A percentile compares a stretch with the other conserved stretches of the same genome.
Evolutionary conservation across 2,888 invertebrate genomes (phyloP).

Genomic region (Eutolmus rufibarbis): DNA sequence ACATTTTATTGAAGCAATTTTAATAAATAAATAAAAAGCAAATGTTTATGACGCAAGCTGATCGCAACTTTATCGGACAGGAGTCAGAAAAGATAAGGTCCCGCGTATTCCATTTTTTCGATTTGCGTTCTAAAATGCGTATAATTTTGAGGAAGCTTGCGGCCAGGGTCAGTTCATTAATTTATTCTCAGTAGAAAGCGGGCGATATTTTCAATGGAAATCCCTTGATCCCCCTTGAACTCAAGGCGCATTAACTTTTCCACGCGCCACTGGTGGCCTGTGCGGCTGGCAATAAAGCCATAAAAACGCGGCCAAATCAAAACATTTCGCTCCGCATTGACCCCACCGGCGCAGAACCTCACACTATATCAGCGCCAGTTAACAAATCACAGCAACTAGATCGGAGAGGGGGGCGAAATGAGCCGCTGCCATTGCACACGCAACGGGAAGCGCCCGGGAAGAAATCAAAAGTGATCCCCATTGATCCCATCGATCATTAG

Average conservation of each 20-base stretch:
- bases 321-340: background rate
- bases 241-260: background rate
- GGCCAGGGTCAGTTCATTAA: background rate
- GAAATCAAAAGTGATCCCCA: conserved; percentile 39
- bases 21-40: background rate
- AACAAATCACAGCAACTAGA: conserved; percentile 35
- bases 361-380: background rate
- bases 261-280: background rate
- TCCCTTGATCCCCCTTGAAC: background rate
- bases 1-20: background rate
- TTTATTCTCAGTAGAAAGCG: background rate
- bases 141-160: background rate
- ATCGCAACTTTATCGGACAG: background rate
- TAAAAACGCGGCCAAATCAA: background rate
- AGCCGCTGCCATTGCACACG: background rate
- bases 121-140: background rate
- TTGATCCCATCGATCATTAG: conserved; percentile 41
- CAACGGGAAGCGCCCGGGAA: conserved; percentile 25
- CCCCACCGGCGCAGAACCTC: background rate
- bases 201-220: background rate
- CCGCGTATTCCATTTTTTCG: background rate
- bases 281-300: background rate
- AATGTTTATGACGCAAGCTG: background rate
- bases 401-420: background rate
- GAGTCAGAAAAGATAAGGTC: background rate